Base-by-base conservation (phyloP, 1,140 invertebrate species). In the Bradysia coprophila region DNA sequence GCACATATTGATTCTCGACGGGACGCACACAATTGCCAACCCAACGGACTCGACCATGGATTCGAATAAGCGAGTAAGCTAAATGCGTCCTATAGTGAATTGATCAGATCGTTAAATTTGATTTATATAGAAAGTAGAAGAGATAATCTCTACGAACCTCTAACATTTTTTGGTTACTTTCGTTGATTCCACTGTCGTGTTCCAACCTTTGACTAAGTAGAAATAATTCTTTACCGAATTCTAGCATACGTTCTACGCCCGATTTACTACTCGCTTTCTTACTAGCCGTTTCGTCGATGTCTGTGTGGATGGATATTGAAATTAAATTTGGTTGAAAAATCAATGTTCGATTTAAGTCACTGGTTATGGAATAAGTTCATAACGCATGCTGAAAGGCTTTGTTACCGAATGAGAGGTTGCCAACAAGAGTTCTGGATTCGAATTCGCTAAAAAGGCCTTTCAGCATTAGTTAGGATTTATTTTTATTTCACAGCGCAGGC, bases 1-100 rank as follows among this genome's bases (percentile, higher is more conserved):
- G 87, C 83, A 72, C 89, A 95, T 45, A 96, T 86, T 36, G 81
- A 78, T 69, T 97, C 93, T 54, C 93, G 73, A 56, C 94, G 82
- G 46, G 83, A 72, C 10, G 91, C 83, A 62, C 94, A 81, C 48
- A 97, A 67, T 59, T 96, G 90, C 80, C 86, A 91, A 20, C 91
- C 90, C 38, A 97, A 79, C 19, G 92, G 92, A 64, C 90, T 94
- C 53, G 76, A 79, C 89, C 90, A 96, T 8, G 94, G 94, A 71
- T 97, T 94, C 50, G 89, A 85, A 68, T 97, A 98, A 11, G 94
- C 93, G 53, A 98, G 68, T 53, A 98, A 73, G 71, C 92, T 96
- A 69, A 97, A 97, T 52, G 92, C 93, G 67, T 97, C 86, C 78
- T 94, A 68, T 36, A 70, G 63, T 51, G 46, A 49, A n/a, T n/a